Evolutionary conservation across 1,140 invertebrate species (phyloP).

Genomic region (Dendrolimus kikuchii): DNA sequence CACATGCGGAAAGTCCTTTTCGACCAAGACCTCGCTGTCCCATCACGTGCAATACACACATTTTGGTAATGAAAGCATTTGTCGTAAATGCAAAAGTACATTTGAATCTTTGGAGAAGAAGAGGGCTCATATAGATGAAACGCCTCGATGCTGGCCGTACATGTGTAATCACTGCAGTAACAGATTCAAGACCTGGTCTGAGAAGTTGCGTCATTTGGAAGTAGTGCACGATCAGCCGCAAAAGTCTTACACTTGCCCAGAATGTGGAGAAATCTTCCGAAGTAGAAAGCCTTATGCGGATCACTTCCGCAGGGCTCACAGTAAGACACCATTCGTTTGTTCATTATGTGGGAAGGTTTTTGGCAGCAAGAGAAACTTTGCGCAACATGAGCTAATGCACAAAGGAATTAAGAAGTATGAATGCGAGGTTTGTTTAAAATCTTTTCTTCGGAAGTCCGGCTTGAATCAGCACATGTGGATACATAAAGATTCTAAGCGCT

Average conservation of each 20-base stretch:
- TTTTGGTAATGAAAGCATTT: constrained; percentile 25
- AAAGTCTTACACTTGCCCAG: constrained; percentile 30
- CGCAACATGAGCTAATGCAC: constrained; percentile 43
- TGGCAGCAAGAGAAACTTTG: constrained; percentile 33
- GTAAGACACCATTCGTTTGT: constrained; percentile 30
- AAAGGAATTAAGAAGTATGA: constrained; percentile 46
- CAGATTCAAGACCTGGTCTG: constrained; percentile 34
- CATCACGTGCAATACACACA: constrained; percentile 35
- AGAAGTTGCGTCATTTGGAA: constrained; percentile 28
- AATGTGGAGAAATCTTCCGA: constrained; percentile 31
- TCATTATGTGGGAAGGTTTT: constrained; percentile 36
- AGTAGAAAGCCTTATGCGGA: constrained; percentile 29
- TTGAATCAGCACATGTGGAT: constrained; percentile 69
- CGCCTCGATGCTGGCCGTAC: constrained; percentile 34
- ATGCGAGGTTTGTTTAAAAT: constrained; percentile 64
- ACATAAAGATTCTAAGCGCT: constrained; percentile 51
- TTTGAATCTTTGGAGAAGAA: constrained; percentile 30
- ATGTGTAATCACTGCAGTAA: constrained; percentile 35
- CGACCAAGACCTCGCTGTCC: constrained; percentile 9
- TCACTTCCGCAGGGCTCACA: constrained; percentile 37
- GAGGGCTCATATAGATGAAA: constrained; percentile 25
- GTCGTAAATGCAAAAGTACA: constrained; percentile 36
- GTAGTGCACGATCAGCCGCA: constrained; percentile 30
- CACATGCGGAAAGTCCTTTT: constrained; percentile 27
- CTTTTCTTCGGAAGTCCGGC: constrained; percentile 68